Percentiles rank a stretch among this genome's conserved stretches.
These are phyloP conservation scores for Blastobasis lacticolella DNA, from an alignment of 2,888 invertebrate genomes.

Conservation along the genomic window DNA sequence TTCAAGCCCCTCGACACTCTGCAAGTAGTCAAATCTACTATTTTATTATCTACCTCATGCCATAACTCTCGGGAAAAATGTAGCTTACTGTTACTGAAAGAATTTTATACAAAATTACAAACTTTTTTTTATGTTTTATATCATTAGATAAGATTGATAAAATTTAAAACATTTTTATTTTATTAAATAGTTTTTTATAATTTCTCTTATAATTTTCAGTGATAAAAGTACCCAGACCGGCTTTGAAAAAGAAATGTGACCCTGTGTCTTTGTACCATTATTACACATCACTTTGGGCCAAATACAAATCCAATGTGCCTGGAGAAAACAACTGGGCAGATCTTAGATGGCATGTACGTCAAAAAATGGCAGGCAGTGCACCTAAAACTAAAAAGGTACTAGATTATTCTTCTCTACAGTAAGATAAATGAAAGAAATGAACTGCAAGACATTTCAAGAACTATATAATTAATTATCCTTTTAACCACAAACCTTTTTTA, in stretches of 20 bases:
- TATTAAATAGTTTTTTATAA: constrained; percentile 7
- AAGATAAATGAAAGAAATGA: constrained; percentile 24
- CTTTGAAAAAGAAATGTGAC: constrained; percentile 73
- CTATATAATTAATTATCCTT: too few relatives aligned
- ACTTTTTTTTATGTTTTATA: too few relatives aligned
- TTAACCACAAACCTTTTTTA: too few relatives aligned
- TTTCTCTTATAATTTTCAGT: constrained; percentile 51
- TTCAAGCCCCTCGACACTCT: too few relatives aligned
- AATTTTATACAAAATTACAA: too few relatives aligned
- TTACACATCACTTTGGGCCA: constrained; percentile 83
- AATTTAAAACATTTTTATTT: neutral
- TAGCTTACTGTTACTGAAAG: too few relatives aligned
- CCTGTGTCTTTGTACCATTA: constrained; percentile 86
- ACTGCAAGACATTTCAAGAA: constrained; percentile 3
- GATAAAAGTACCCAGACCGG: constrained; percentile 72
- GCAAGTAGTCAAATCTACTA: too few relatives aligned
- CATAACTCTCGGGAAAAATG: too few relatives aligned
- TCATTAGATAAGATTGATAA: neutral
- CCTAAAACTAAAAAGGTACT: constrained; percentile 11
- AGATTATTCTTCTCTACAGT: too few relatives aligned
- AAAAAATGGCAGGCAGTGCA: constrained; percentile 76
- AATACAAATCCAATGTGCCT: constrained; percentile 79
- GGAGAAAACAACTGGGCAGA: constrained; percentile 80
- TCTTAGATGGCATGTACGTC: constrained; percentile 80
- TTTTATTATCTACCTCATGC: too few relatives aligned